Conservation (phyloP, 2,113 vertebrate genomes). For the Phylloscopus trochiloides region DNA sequence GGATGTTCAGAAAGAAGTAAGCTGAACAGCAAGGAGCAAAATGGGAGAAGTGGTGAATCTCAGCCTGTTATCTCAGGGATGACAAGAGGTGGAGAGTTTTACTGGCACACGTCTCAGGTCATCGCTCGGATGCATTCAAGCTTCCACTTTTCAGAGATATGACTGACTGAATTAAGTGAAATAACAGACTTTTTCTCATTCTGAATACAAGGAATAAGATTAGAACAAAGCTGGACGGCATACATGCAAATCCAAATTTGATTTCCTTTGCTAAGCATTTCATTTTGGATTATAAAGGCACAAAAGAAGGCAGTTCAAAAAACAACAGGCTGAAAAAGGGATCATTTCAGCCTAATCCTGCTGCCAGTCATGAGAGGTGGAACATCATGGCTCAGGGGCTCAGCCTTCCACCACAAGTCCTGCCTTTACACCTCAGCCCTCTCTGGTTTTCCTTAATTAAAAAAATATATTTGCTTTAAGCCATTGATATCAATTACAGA, state of each 20-base stretch:
- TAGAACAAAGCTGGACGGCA: neutral
- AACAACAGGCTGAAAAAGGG: neutral
- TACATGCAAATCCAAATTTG: neutral
- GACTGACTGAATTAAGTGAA: neutral
- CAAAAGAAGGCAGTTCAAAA: neutral
- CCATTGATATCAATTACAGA: neutral
- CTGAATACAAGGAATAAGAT: neutral
- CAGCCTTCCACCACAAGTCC: neutral
- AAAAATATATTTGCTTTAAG: neutral
- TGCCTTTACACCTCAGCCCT: neutral
- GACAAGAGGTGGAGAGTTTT: neutral
- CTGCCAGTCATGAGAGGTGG: neutral
- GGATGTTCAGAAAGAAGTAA: slow-evolving; percentile 2
- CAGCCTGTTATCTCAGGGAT: neutral
- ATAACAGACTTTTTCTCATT: neutral
- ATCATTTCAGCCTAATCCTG: neutral
- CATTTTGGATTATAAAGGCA: neutral
- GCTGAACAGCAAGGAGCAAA: slow-evolving; percentile 16
- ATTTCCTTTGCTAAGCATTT: slow-evolving; percentile 8
- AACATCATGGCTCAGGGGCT: neutral
- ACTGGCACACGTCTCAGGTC: neutral
- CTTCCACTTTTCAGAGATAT: neutral
- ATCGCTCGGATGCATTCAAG: neutral
- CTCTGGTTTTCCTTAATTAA: neutral
- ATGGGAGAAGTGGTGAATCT: neutral